Evolutionary conservation across 2,797 vertebrate genomes (phyloP), one percentile per base, ranked within the genome.

Genomic region (Coluber constrictor): DNA sequence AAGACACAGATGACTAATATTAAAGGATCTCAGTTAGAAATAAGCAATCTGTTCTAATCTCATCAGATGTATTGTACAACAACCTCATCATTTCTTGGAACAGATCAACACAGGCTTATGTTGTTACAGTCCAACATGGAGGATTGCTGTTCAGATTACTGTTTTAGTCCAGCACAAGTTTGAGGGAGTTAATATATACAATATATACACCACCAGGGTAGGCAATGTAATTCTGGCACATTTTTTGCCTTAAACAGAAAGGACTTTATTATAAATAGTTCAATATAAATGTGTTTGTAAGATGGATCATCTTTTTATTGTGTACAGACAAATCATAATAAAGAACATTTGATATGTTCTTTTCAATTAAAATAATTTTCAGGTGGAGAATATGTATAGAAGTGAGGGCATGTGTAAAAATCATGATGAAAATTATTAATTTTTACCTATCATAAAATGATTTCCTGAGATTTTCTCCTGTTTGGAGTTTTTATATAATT

Each of bases 401-500:
- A 91, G 20, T 74, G 61, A 66, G 27, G 87, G 59, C 88, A 86
- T 2, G 93, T 12, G 4, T 55, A 59, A 90, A 94, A 47, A 25
- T 86, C 88, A 57, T 13, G 90, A 66, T 11, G 32, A 16, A 90
- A 70, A 66, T 9, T 29, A 10, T 61, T n/a, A 37, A 93, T 92
- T 94, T 59, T 91, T 57, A 83, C 59, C 90, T 79, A 63, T 37
- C 27, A 95, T 18, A 89, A 89, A 91, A 5, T 25, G 61, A 32
- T 88, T 0, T 90, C 79, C 56, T 92, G 55, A 57, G 25, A 94
- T 51, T 93, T 95, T 93, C 25, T n/a, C 51, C 92, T 93, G 83
- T 90, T 57, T 86, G 47, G 60, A 95, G 66, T 56, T 94, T 37
- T 70, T 74, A 13, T 93, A 27, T 20, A 91, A 55, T 93, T 95